Conservation (phyloP, 2,888 invertebrate species). For the Cryptosula pallasiana region DNA sequence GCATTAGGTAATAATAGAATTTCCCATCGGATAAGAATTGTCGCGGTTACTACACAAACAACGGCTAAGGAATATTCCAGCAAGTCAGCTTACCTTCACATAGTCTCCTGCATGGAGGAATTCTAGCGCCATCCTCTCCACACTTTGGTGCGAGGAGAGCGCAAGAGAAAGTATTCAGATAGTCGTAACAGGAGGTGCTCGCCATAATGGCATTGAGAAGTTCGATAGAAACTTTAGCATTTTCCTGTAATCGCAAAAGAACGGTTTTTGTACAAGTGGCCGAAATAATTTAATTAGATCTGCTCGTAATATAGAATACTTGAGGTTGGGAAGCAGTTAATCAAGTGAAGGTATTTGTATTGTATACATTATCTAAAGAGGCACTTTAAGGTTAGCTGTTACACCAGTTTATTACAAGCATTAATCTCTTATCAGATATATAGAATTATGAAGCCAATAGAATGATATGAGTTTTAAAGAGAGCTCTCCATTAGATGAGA, state of each 20-base stretch:
- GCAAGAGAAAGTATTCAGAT: conserved; percentile 15
- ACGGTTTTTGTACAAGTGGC: too few species aligned
- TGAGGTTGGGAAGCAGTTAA: too few species aligned
- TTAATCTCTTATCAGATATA: neutral
- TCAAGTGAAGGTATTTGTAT: neutral
- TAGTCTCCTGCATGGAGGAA: conserved; percentile 16
- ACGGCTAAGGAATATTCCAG: too few species aligned
- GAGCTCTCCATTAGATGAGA: too few species aligned
- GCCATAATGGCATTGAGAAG: neutral
- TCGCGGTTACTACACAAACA: too few species aligned
- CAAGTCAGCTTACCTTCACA: conserved; percentile 22
- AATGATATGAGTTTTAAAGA: too few species aligned
- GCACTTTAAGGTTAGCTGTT: neutral
- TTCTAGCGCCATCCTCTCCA: conserved; percentile 2
- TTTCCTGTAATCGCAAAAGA: neutral
- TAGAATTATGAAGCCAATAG: too few species aligned
- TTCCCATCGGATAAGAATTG: too few species aligned
- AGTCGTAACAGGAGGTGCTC: neutral
- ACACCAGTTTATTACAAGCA: neutral
- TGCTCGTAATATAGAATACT: too few species aligned
- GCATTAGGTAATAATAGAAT: too few species aligned
- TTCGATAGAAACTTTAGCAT: neutral
- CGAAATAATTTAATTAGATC: too few species aligned
- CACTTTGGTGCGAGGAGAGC: conserved; percentile 20
- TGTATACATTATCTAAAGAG: neutral